A percentile compares a stretch with the other conserved stretches of the same genome.
phyloP scores from a whole-genome alignment of 2,113 vertebrate genomes.

The Oryzias melastigma region DNA sequence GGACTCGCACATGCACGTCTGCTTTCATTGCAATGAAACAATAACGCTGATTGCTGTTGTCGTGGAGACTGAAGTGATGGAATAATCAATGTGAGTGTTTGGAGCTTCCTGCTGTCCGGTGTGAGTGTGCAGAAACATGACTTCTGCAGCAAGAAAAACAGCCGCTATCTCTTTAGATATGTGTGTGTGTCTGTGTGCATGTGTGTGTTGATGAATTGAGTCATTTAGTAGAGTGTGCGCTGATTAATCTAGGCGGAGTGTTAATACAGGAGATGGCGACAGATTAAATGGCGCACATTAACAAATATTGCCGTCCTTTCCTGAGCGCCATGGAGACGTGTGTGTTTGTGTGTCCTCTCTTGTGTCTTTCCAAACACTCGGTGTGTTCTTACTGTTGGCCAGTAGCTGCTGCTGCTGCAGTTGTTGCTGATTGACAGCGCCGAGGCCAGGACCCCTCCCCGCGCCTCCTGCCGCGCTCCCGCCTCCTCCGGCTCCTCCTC shows the following conservation, averaged over 20 bases:
- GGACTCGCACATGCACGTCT: constrained; percentile 5
- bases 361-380: background rate
- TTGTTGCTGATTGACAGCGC: constrained; percentile 67
- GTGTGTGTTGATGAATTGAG: constrained; percentile 65
- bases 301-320: constrained; percentile 61
- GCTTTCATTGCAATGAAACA: constrained; percentile 71
- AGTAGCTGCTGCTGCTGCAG: constrained; percentile 67
- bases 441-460: constrained; percentile 54
- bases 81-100: constrained; percentile 73
- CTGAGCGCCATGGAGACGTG: constrained; percentile 20
- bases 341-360: constrained; percentile 13
- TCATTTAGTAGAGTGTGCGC: constrained; percentile 73
- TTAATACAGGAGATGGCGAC: constrained; percentile 71
- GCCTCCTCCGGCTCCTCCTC: constrained; percentile 19
- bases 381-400: constrained; percentile 66
- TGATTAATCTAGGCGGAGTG: constrained; percentile 71
- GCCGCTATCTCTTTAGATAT: constrained; percentile 28
- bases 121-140: constrained; percentile 36
- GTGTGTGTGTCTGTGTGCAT: constrained; percentile 15
- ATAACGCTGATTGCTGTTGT: constrained; percentile 74
- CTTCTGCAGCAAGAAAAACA: constrained; percentile 52
- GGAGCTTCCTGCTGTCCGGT: constrained; percentile 34
- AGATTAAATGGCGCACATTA: constrained; percentile 72
- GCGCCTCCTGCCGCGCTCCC: constrained; percentile 30
- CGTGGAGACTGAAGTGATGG: constrained; percentile 61